Conservation (phyloP, 2,797 vertebrate species). For the Allenopithecus nigroviridis region DNA sequence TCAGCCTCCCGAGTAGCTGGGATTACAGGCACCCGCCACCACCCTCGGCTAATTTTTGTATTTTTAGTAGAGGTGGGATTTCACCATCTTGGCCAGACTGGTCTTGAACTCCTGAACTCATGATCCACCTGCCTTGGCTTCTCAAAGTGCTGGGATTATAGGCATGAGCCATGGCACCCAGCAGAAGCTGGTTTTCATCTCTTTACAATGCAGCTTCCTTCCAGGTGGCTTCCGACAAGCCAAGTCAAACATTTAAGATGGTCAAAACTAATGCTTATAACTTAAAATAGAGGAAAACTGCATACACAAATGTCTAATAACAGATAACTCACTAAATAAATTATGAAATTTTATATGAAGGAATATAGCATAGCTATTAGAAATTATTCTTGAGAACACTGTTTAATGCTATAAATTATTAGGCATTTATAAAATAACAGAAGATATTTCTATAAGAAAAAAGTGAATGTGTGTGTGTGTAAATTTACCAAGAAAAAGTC, state of each 20-base stretch:
- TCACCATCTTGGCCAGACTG: no score
- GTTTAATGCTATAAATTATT: neutral
- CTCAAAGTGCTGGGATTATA: no score
- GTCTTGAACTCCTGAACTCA: no score
- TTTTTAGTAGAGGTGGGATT: no score
- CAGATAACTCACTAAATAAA: neutral
- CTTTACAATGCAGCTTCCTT: neutral
- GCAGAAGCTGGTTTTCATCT: neutral
- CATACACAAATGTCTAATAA: neutral
- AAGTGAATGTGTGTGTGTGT: neutral
- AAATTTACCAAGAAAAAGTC: neutral
- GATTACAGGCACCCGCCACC: no score
- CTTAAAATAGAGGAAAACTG: slow-evolving; percentile 2
- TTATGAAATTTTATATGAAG: neutral
- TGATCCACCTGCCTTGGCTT: no score
- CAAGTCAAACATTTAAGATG: neutral
- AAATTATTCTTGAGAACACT: neutral
- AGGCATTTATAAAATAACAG: neutral
- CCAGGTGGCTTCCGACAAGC: slow-evolving; percentile 7
- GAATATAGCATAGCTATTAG: neutral
- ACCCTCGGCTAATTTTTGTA: no score
- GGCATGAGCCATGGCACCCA: no score
- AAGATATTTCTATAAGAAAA: slow-evolving; percentile 12
- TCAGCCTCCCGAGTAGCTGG: no score
- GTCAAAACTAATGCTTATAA: slow-evolving; percentile 2